Evolutionary conservation across 35 echinoderm and acorn worm genomes (phyloP), one percentile per base, ranked within the genome.

Genomic region (Chiridota heheva): DNA sequence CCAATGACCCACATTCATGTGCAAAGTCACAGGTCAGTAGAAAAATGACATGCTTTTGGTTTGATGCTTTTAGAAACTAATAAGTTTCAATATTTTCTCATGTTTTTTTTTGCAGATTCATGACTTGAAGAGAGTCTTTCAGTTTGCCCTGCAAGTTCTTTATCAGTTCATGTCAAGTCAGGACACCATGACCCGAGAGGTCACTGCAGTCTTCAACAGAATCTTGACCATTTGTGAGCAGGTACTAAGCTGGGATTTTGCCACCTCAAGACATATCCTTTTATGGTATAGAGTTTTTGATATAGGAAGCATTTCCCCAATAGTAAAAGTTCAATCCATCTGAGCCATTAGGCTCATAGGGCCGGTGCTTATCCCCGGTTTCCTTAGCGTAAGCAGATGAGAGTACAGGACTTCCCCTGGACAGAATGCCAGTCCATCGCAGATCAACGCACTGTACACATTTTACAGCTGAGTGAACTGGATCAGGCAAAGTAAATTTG

Each of bases 171-270:
- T 81, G 74, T 78, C 81, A 5, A 81, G 51, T 55, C 70, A 86
- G 2, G 89, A 67, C 28, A 40, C 56, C 28, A 44, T 88, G 32
- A 77, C 48, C 65, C 33, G 73, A 20, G 80, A 88, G 30, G 68
- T 57, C 25, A 70, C 58, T 2, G 59, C 80, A 1, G 84, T 98
- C 39, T 77, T 91, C 40, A 91, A 75, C 20, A n/a, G 84, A 1
- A 88, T 92, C 40, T 46, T 98, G 40, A 56, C 71, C 29, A 92
- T 98, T 45, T 67, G 67, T 43, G 95, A 88, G 28, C 95, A 98
- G 66, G 86, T 98, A 44, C 85, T 98, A 28, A 88, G 95, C 59
- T 98, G 95, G 95, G 95, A 98, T 48, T 98, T 98, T 55, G 46
- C 61, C 2, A 65, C 74, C 22, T 40, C 76, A 31, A 80, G 84